phyloP scores from a whole-genome alignment of 2,888 invertebrate species.

The Odiellus spinosus region DNA sequence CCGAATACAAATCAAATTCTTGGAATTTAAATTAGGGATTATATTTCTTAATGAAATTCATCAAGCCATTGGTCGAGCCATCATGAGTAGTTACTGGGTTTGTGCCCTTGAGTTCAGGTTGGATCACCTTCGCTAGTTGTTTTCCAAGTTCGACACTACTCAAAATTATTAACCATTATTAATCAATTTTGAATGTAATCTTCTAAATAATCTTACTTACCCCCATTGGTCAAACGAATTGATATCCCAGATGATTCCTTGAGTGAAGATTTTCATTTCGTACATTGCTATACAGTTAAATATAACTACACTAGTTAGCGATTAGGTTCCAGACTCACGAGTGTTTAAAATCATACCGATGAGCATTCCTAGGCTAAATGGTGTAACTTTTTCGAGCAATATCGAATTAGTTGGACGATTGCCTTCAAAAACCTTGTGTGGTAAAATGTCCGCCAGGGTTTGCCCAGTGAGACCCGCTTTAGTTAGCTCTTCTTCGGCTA shows the following conservation, averaged over 20 bases:
- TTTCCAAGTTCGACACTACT: constrained; percentile 88
- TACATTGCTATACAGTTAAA: constrained; percentile 55
- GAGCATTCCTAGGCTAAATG: constrained; percentile 79
- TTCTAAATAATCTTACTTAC: constrained; percentile 37
- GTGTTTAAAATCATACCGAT: constrained; percentile 49
- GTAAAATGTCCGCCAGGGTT: constrained; percentile 59
- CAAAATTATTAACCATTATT: constrained; percentile 12
- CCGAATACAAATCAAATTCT: too few species aligned
- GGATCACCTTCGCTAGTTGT: constrained; percentile 94
- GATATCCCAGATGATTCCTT: constrained; percentile 97
- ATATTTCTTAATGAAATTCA: constrained; percentile 61
- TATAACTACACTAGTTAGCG: background rate
- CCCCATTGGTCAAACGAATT: constrained; percentile 99
- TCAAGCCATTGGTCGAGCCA: constrained; percentile 88
- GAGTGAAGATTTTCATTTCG: constrained; percentile 97
- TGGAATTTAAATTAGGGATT: constrained; percentile 5
- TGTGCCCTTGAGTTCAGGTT: constrained; percentile 64
- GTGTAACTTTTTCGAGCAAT: constrained; percentile 73
- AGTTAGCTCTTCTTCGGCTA: constrained; percentile 63
- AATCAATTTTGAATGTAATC: too few species aligned
- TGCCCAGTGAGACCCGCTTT: constrained; percentile 58
- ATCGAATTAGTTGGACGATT: constrained; percentile 97
- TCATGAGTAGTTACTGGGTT: constrained; percentile 56
- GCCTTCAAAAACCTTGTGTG: constrained; percentile 90
- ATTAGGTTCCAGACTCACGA: background rate